Evolutionary conservation across 2,113 vertebrate species (phyloP).

Genomic region (Centrocercus urophasianus): DNA sequence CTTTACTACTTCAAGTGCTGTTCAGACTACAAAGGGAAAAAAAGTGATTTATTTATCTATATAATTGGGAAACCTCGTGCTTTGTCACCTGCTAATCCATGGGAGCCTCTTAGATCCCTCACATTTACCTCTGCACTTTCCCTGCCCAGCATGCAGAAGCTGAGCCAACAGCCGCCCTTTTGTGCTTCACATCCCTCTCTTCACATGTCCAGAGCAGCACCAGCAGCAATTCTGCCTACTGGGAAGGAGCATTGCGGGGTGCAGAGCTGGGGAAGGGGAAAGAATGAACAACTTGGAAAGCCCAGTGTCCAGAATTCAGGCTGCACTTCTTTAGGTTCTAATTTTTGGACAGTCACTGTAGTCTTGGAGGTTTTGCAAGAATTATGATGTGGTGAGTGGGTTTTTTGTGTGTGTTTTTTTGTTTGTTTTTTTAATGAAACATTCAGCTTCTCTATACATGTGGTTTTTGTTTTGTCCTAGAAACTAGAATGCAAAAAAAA

Average conservation of each 20-base stretch:
- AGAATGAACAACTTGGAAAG: neutral
- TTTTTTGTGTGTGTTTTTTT: no score
- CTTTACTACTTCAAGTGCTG: neutral
- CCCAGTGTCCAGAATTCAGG: neutral
- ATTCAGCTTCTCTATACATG: neutral
- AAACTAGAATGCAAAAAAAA: neutral
- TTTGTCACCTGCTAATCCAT: neutral
- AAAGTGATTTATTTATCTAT: neutral
- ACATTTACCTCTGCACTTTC: no score
- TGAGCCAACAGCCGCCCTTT: accelerated
- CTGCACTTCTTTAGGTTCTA: neutral
- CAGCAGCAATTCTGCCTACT: neutral
- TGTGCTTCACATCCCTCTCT: neutral
- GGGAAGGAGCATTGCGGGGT: neutral
- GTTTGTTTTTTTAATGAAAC: no score
- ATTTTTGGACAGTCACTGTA: neutral
- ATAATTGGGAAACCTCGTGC: neutral
- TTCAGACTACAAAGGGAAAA: neutral
- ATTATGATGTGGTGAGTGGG: no score
- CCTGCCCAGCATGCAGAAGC: accelerated
- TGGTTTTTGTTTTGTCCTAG: neutral
- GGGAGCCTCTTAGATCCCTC: neutral
- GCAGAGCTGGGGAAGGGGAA: neutral
- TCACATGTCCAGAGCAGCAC: accelerated
- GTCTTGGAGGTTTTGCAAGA: neutral